phyloP scores from a whole-genome alignment of 2,888 invertebrate genomes.

The Cylindroiulus punctatus region DNA sequence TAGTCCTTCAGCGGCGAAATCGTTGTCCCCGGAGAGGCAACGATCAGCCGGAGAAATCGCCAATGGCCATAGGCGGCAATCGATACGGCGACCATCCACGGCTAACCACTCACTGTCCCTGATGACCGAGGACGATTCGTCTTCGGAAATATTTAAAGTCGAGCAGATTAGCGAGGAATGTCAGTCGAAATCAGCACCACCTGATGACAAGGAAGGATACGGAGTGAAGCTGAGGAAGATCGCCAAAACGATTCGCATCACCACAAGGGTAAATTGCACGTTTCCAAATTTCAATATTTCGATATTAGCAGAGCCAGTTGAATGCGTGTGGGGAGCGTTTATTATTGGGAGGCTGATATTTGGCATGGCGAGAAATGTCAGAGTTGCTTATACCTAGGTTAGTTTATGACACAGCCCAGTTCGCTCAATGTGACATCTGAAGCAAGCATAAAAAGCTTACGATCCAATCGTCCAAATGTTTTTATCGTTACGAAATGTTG shows the following conservation, averaged over 20 bases:
- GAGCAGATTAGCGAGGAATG: conserved; percentile 1
- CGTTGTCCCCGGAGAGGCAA: background rate
- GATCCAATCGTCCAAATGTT: too few species aligned
- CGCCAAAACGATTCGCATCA: conserved; percentile 16
- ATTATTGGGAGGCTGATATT: too few species aligned
- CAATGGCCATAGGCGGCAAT: conserved; percentile 36
- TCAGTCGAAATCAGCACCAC: background rate
- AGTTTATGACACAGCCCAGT: too few species aligned
- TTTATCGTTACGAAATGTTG: too few species aligned
- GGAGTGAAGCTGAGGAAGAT: background rate
- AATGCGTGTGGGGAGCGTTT: background rate
- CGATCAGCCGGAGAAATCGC: background rate
- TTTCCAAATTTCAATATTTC: background rate
- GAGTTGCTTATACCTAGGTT: too few species aligned
- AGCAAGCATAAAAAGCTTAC: too few species aligned
- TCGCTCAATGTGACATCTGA: too few species aligned
- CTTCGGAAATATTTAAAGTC: conserved; percentile 44
- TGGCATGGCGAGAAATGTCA: too few species aligned
- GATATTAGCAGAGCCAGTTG: background rate
- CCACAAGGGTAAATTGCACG: background rate
- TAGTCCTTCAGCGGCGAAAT: conserved; percentile 12
- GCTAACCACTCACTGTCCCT: conserved; percentile 7
- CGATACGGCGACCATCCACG: background rate
- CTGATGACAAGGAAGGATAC: background rate
- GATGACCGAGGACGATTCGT: conserved; percentile 6